Conservation (phyloP, 2,888 invertebrate species). For the Eristalinus sepulchralis region DNA sequence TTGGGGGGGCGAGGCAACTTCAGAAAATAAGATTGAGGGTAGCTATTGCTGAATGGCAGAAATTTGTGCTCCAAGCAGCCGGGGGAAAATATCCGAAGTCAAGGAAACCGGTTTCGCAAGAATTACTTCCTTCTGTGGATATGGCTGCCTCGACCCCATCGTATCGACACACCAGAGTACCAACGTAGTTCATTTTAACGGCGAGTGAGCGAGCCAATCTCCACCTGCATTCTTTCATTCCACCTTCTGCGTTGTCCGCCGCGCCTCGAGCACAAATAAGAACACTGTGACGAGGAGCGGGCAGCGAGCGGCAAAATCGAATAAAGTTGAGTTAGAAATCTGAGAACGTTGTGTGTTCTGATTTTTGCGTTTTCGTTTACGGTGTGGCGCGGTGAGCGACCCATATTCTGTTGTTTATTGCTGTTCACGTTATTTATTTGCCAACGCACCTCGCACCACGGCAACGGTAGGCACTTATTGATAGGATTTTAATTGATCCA, state of each 20-base stretch:
- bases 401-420: conserved; percentile 52
- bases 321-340: conserved; percentile 35
- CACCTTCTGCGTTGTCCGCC: neutral
- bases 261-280: neutral
- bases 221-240: conserved; percentile 47
- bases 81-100: conserved; percentile 20
- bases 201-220: conserved; percentile 4
- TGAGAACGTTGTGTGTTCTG: conserved; percentile 43
- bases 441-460: conserved; percentile 45
- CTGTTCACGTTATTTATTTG: conserved; percentile 36
- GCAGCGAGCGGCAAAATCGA: conserved; percentile 11
- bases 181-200: neutral
- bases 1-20: neutral
- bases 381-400: conserved; percentile 37
- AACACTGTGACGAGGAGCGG: neutral
- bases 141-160: conserved; percentile 27
- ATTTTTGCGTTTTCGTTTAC: conserved; percentile 44
- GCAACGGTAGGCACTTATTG: conserved; percentile 31
- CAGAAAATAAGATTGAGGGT: neutral
- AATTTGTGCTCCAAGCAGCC: neutral
- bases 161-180: conserved; percentile 3
- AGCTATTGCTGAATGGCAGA: neutral
- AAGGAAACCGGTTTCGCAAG: conserved; percentile 63
- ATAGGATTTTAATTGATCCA: conserved; percentile 68
- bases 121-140: conserved; percentile 41